A percentile compares a stretch with the other conserved stretches of the same genome.
Evolutionary conservation across 2,888 invertebrate species (phyloP).

Genomic region (Ochlodes sylvanus): DNA sequence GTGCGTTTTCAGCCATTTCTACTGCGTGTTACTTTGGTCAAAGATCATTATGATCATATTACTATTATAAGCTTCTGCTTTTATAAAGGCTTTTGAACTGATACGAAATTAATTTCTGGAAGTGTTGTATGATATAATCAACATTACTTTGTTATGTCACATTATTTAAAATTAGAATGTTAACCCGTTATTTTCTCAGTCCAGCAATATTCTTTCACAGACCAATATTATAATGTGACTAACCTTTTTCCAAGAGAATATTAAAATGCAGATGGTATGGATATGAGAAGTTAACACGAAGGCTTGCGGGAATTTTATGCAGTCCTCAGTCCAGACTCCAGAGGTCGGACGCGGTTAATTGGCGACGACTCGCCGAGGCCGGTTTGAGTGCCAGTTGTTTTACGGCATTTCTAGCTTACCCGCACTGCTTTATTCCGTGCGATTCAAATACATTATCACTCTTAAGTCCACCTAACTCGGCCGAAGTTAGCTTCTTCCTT

Average conservation of each 20-base stretch:
- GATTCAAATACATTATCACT: slow-evolving; percentile 35
- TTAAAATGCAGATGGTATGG: neutral
- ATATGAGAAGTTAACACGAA: slow-evolving; percentile 1
- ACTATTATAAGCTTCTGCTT: neutral
- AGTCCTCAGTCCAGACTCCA: slow-evolving; percentile 44
- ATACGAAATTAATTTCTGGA: neutral
- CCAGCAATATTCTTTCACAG: too few relatives aligned
- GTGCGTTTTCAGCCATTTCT: slow-evolving; percentile 26
- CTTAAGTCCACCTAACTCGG: neutral
- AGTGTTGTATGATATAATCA: neutral
- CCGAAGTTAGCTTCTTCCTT: neutral
- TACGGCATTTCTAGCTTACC: slow-evolving; percentile 68
- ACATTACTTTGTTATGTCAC: neutral
- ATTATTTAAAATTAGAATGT: too few relatives aligned
- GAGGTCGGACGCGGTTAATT: slow-evolving; percentile 81
- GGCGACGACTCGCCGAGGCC: slow-evolving; percentile 69
- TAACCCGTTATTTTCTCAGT: too few relatives aligned
- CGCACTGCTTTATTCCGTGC: slow-evolving; percentile 42
- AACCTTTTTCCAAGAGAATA: too few relatives aligned
- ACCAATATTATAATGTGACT: too few relatives aligned
- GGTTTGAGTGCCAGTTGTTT: slow-evolving; percentile 75
- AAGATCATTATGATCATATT: slow-evolving; percentile 25
- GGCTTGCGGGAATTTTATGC: slow-evolving; percentile 19
- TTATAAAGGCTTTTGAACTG: neutral
- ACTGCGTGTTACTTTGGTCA: slow-evolving; percentile 42